These are phyloP conservation scores for Percopsis omiscomaycus DNA, from an alignment of 2,797 vertebrate genomes.

Conservation along the genomic window DNA sequence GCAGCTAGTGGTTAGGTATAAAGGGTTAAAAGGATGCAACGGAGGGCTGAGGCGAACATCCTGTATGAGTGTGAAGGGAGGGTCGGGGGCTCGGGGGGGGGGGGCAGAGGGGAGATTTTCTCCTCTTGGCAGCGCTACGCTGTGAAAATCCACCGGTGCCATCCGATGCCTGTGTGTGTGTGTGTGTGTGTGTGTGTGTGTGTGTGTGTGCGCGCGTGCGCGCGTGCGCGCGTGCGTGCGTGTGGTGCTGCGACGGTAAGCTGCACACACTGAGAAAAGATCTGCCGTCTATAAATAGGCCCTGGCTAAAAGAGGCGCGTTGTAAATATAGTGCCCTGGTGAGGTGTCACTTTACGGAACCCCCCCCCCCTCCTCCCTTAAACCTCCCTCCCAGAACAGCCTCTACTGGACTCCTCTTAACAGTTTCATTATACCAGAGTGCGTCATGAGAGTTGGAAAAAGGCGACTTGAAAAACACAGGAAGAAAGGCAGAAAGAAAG, in stretches of 20 bases:
- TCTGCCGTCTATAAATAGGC: slow-evolving; percentile 73
- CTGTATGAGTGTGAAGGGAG: too few relatives aligned
- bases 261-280: slow-evolving; percentile 69
- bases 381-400: slow-evolving; percentile 26
- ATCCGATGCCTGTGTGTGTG: slow-evolving; percentile 72
- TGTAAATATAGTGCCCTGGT: slow-evolving; percentile 74
- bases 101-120: slow-evolving; percentile 53
- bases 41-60: too few relatives aligned
- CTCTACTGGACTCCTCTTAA: slow-evolving; percentile 68
- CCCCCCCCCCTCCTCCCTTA: slow-evolving; percentile 20
- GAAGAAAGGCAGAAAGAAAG: slow-evolving; percentile 62
- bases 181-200: too few relatives aligned
- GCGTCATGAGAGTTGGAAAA: slow-evolving; percentile 70
- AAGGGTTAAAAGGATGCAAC: too few relatives aligned
- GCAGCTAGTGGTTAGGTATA: too few relatives aligned
- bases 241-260: slow-evolving; percentile 56
- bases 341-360: slow-evolving; percentile 70
- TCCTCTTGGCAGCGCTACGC: slow-evolving; percentile 59
- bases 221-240: too few relatives aligned
- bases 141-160: slow-evolving; percentile 63
- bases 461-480: slow-evolving; percentile 59
- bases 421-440: slow-evolving; percentile 74
- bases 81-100: too few relatives aligned
- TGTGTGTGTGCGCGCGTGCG: too few relatives aligned
- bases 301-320: slow-evolving; percentile 65